Evolutionary conservation across 2,888 invertebrate genomes (phyloP).

Genomic region (Drosophila fungiperda): DNA sequence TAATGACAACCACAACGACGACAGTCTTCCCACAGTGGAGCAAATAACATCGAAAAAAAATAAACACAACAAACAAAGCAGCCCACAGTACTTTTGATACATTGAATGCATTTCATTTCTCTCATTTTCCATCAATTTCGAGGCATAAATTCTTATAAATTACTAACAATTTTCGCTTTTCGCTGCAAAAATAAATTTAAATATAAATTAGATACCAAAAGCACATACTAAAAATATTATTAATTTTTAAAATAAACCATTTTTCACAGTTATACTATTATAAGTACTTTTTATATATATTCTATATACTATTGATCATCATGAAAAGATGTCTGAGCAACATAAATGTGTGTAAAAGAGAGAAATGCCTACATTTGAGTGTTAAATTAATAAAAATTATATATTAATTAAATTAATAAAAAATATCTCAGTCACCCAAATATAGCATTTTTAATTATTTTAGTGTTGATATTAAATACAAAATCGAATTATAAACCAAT

Average conservation of each 20-base stretch:
- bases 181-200: neutral
- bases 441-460: neutral
- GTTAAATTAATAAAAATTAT: too few relatives aligned
- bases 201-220: neutral
- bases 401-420: too few relatives aligned
- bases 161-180: neutral
- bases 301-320: too few relatives aligned
- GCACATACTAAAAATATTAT: neutral
- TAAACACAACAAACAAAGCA: neutral
- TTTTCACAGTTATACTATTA: neutral
- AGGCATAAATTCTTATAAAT: neutral
- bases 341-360: too few relatives aligned
- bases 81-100: neutral
- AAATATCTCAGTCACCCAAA: neutral
- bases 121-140: neutral
- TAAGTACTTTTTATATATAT: too few relatives aligned
- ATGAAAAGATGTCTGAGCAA: too few relatives aligned
- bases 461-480: too few relatives aligned
- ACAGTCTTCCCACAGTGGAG: constrained; percentile 51
- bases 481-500: too few relatives aligned
- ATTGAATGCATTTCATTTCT: neutral
- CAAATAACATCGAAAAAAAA: neutral
- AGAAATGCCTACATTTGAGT: too few relatives aligned
- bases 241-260: neutral
- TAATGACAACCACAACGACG: constrained; percentile 73